These are phyloP conservation scores for Habrosyne pyritoides DNA, from an alignment of 2,888 invertebrate genomes.

Conservation along the genomic window DNA sequence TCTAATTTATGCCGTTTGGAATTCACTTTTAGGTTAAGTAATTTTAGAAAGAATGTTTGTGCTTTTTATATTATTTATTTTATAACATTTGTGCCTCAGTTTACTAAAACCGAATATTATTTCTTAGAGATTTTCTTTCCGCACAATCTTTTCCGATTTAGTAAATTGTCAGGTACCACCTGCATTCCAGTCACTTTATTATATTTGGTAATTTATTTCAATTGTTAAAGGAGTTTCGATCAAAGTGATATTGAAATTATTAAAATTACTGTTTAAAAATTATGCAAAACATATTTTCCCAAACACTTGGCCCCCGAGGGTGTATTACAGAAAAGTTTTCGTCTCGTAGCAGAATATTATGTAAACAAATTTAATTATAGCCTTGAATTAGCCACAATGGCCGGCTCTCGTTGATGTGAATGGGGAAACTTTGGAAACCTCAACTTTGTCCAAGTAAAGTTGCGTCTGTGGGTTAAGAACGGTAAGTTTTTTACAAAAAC, in stretches of 20 bases:
- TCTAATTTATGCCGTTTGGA: constrained; percentile 63
- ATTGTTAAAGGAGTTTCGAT: constrained; percentile 16
- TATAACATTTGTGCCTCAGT: constrained; percentile 8
- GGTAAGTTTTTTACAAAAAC: constrained; percentile 62
- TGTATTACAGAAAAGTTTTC: constrained; percentile 57
- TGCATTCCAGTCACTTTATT: too few species aligned
- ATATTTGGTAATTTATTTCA: too few species aligned
- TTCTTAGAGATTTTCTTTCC: not conserved
- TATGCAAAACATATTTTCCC: constrained; percentile 28
- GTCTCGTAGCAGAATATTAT: constrained; percentile 66
- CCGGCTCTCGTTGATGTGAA: constrained; percentile 62
- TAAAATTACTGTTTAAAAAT: constrained; percentile 21
- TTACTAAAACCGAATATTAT: too few species aligned
- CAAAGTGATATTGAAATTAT: constrained; percentile 14
- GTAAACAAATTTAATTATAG: constrained; percentile 80
- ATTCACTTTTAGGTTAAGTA: constrained; percentile 55
- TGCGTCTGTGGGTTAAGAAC: constrained; percentile 51
- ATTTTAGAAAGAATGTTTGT: constrained; percentile 41
- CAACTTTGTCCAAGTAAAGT: constrained; percentile 67
- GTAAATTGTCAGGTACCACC: too few species aligned
- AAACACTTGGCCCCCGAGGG: constrained; percentile 34
- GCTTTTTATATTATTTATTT: constrained; percentile 24
- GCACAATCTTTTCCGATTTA: too few species aligned
- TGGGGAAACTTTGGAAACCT: constrained; percentile 69
- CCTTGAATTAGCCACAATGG: constrained; percentile 79